Evolutionary conservation across 2,113 vertebrate species (phyloP).

Genomic region (Perca fluviatilis): DNA sequence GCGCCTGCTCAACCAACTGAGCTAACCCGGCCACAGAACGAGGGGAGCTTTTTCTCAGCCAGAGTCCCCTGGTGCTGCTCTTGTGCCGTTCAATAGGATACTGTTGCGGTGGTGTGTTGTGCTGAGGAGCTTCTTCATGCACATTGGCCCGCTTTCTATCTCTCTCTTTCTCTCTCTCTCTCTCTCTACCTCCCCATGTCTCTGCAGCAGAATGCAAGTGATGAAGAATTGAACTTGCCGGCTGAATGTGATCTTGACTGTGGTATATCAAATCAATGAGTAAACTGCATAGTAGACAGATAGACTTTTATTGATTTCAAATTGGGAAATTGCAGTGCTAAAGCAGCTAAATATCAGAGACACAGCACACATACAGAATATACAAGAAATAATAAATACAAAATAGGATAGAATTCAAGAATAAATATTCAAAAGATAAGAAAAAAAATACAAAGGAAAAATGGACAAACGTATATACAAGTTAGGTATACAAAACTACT

Average conservation of each 20-base stretch:
- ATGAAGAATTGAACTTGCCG: constrained; percentile 21
- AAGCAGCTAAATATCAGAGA: too few relatives aligned
- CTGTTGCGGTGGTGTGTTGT: constrained; percentile 49
- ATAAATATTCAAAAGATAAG: too few relatives aligned
- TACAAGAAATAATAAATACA: too few relatives aligned
- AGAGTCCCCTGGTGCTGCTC: constrained; percentile 14
- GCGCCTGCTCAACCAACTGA: too few relatives aligned
- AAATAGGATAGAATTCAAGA: too few relatives aligned
- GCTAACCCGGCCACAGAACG: too few relatives aligned
- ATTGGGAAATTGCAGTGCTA: too few relatives aligned
- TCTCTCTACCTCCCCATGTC: constrained; percentile 18
- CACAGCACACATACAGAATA: too few relatives aligned
- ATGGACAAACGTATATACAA: too few relatives aligned
- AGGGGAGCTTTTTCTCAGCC: not conserved
- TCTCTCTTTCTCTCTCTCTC: constrained; percentile 29
- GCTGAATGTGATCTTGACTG: constrained; percentile 33
- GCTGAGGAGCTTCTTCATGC: constrained; percentile 52
- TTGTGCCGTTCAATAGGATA: constrained; percentile 7
- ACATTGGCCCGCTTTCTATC: constrained; percentile 60
- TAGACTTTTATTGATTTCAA: too few relatives aligned
- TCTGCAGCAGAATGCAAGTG: constrained; percentile 44
- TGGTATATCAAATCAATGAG: not conserved
- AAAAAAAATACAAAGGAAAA: too few relatives aligned
- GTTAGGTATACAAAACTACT: too few relatives aligned
- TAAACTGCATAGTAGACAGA: not conserved